A percentile compares a stretch with the other conserved stretches of the same genome.
Evolutionary conservation across 2,888 invertebrate species (phyloP).

Genomic region (Neoscelio sp.): DNA sequence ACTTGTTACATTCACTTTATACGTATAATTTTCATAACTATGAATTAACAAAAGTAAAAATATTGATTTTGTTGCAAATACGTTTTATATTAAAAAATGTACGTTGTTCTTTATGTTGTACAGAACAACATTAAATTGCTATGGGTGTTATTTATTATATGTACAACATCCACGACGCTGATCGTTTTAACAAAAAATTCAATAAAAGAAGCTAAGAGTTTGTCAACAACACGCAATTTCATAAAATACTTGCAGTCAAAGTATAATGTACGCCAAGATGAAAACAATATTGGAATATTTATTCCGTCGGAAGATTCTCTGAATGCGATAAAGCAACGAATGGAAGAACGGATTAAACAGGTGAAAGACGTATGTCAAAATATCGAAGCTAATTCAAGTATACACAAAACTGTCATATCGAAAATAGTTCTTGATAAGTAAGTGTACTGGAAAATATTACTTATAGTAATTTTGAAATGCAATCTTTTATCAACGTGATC

Average conservation of each 20-base stretch:
- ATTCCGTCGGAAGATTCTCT: neutral
- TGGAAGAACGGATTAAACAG: constrained; percentile 64
- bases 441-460: constrained; percentile 44
- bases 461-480: constrained; percentile 9
- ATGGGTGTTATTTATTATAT: constrained; percentile 34
- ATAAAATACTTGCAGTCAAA: constrained; percentile 15
- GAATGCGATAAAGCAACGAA: constrained; percentile 23
- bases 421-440: constrained; percentile 77
- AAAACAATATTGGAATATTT: neutral
- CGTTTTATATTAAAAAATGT: too few relatives aligned
- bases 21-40: too few relatives aligned
- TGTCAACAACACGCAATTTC: constrained; percentile 3
- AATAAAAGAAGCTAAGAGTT: constrained; percentile 12
- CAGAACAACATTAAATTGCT: constrained; percentile 16
- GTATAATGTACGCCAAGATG: constrained; percentile 8
- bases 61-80: too few relatives aligned
- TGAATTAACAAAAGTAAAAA: too few relatives aligned
- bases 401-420: constrained; percentile 63
- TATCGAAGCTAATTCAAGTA: constrained; percentile 26
- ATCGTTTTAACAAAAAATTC: constrained; percentile 50
- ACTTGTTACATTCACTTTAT: too few relatives aligned
- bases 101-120: constrained; percentile 3
- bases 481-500: too few relatives aligned
- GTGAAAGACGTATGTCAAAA: constrained; percentile 67
- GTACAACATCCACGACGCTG: constrained; percentile 57